Evolutionary conservation across 2,888 invertebrate genomes (phyloP).

Genomic region (Ephialtes manifestator): DNA sequence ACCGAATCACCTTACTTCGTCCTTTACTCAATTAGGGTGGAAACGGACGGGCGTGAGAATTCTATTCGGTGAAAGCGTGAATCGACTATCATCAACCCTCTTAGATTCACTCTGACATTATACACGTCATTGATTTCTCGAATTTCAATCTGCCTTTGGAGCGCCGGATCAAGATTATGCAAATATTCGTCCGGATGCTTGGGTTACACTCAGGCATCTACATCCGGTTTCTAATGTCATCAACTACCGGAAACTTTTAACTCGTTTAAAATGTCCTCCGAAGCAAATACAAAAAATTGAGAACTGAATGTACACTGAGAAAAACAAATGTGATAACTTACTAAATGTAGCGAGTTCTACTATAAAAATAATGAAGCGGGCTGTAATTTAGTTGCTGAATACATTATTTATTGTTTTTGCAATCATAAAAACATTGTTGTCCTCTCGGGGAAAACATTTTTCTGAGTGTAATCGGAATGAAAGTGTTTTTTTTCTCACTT

Average conservation of each 20-base stretch:
- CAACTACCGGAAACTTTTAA: neutral
- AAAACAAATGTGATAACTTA: too few relatives aligned
- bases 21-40: constrained; percentile 40
- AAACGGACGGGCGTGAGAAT: constrained; percentile 23
- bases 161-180: neutral
- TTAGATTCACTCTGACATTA: constrained; percentile 22
- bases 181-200: neutral
- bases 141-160: constrained; percentile 13
- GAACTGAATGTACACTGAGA: too few relatives aligned
- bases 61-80: constrained; percentile 22
- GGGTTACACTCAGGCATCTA: neutral
- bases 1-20: neutral
- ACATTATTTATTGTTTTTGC: too few relatives aligned
- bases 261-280: neutral
- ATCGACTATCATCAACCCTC: constrained; percentile 24
- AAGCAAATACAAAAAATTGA: neutral
- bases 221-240: neutral
- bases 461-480: too few relatives aligned
- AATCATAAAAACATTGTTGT: too few relatives aligned
- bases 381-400: too few relatives aligned
- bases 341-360: too few relatives aligned
- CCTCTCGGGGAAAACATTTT: too few relatives aligned
- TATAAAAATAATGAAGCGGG: too few relatives aligned
- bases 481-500: too few relatives aligned
- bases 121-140: constrained; percentile 7